A percentile compares a stretch with the other conserved stretches of the same genome.
Conservation (phyloP, 2,797 vertebrate genomes). For the Gorsachius magnificus region DNA sequence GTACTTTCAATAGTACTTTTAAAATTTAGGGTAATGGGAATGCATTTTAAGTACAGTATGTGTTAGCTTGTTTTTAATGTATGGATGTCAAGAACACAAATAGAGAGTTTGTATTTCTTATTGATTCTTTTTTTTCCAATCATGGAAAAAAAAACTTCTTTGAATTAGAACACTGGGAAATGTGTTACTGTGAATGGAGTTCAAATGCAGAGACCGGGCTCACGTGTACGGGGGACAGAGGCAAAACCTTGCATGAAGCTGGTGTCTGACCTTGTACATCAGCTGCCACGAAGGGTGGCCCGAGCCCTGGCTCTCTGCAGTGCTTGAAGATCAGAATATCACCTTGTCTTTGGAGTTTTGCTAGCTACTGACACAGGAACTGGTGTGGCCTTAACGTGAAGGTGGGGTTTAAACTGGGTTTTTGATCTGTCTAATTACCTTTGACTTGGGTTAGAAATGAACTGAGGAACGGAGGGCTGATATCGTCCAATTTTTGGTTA, state of each 20-base stretch:
- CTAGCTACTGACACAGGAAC: neutral
- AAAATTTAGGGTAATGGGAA: constrained; percentile 81
- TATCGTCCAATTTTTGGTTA: neutral
- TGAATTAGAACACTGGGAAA: neutral
- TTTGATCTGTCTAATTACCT: neutral
- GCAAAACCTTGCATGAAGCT: neutral
- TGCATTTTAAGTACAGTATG: constrained; percentile 75
- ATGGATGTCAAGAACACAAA: constrained; percentile 73
- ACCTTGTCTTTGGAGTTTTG: neutral
- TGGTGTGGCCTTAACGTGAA: neutral
- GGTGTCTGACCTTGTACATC: neutral
- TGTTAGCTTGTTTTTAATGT: constrained; percentile 77
- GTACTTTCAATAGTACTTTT: constrained; percentile 79
- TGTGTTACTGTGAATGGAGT: neutral
- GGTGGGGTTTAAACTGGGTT: neutral
- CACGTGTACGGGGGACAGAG: accelerated
- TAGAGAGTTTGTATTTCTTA: constrained; percentile 38
- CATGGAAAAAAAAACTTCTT: neutral
- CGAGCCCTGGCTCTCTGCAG: neutral
- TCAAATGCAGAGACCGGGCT: neutral
- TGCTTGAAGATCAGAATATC: neutral
- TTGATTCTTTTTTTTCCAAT: constrained; percentile 29
- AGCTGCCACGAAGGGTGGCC: neutral
- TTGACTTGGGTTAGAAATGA: neutral
- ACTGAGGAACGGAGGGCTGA: neutral